These are phyloP conservation scores for Brachymystax lenok DNA, from an alignment of 2,797 vertebrate species.

Conservation along the genomic window DNA sequence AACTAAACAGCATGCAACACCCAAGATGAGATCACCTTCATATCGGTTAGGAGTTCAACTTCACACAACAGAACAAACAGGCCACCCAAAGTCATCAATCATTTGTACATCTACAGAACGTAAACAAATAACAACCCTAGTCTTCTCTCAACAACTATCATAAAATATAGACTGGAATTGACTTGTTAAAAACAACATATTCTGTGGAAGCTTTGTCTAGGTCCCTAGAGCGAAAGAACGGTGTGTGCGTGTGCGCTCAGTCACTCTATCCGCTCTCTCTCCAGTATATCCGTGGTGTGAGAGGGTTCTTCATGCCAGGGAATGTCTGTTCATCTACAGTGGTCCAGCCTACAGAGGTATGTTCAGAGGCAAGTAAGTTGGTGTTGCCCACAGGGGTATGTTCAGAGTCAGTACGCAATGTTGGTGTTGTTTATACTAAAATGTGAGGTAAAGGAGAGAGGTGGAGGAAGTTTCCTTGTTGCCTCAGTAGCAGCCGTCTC, in stretches of 20 bases:
- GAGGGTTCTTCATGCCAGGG: constrained; percentile 65
- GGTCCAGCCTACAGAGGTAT: constrained; percentile 77
- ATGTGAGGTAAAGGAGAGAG: constrained; percentile 33
- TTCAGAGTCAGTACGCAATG: constrained; percentile 49
- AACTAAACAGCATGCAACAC: constrained; percentile 66
- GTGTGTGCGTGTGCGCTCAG: constrained; percentile 36
- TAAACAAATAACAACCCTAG: constrained; percentile 57
- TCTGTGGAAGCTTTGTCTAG: constrained; percentile 62
- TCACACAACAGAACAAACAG: constrained; percentile 51
- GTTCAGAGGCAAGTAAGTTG: constrained; percentile 5
- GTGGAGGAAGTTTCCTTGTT: constrained; percentile 38
- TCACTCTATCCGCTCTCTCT: constrained; percentile 35
- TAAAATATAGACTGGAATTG: constrained; percentile 63
- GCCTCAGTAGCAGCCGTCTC: constrained; percentile 89
- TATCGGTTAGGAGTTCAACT: constrained; percentile 57
- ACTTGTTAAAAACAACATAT: constrained; percentile 54
- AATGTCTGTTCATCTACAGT: constrained; percentile 50
- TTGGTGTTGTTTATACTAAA: constrained; percentile 37
- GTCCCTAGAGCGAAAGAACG: constrained; percentile 54
- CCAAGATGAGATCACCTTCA: constrained; percentile 56
- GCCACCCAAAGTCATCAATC: constrained; percentile 59
- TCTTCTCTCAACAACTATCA: constrained; percentile 58
- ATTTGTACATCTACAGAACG: constrained; percentile 58
- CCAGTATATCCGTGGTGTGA: constrained; percentile 50
- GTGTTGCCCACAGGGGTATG: constrained; percentile 67